Evolutionary conservation across 2,113 vertebrate species (phyloP), one percentile per base, ranked within the genome.

Genomic region (Lutjanus erythropterus): DNA sequence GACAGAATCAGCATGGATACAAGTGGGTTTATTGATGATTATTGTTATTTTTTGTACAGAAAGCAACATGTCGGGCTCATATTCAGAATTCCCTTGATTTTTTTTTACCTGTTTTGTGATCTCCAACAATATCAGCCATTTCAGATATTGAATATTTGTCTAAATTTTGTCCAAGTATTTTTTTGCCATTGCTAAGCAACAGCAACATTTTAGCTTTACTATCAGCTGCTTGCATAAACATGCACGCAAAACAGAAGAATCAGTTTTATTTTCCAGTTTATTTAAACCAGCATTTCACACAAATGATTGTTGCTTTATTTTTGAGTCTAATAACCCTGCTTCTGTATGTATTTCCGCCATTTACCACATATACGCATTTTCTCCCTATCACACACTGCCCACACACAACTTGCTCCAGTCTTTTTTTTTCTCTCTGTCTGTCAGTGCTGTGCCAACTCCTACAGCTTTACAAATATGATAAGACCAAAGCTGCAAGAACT

Each of bases 391-490:
- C 2, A 44, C 33, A 39, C 64, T 72, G 58, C 60, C 31, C 46
- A 66, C 69, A 80, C 53, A 81, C 23, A 81, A 74, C 71, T 31
- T 62, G 33, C 61, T 29, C 41, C n/a, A n/a, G 65, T 71, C 37
- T 76, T 25, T 31, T n/a, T 61, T 5, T 25, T 25, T 78, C 39
- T 53, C 18, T 71, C 65, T 67, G 55, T 61, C 27, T 37, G 44
- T 75, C 60, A 76, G 53, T 64, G 16, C 58, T 60, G 50, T 93
- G 95, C 95, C 94, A 96, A 94, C 83, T 92, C 86, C 91, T 90
- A 92, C 95, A 91, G 93, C 95, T 95, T 94, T 90, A 90, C 89
- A 95, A 95, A 95, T 89, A 94, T 89, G 95, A 96, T 96, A 96
- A 96, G 94, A 81, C 83, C 74, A 67, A 42, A 84, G 85, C 88